A percentile compares a stretch with the other conserved stretches of the same genome.
phyloP scores from a whole-genome alignment of 2,888 invertebrate species.

The Siphlonurus alternatus region DNA sequence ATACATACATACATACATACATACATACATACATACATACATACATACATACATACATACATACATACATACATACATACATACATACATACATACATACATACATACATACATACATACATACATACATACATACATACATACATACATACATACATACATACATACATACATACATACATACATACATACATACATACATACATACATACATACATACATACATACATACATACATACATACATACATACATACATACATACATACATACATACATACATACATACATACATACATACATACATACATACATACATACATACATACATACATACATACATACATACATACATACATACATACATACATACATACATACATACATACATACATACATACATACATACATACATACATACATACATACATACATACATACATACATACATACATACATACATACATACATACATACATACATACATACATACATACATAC shows the following conservation, averaged over 20 bases:
- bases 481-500: neutral
- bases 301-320: neutral
- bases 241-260: neutral
- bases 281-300: neutral
- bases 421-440: neutral
- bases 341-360: neutral
- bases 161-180: neutral
- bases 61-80: neutral
- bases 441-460: neutral
- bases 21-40: neutral
- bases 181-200: neutral
- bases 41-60: neutral
- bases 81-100: neutral
- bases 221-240: neutral
- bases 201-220: neutral
- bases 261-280: neutral
- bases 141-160: neutral
- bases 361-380: neutral
- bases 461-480: neutral
- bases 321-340: neutral
- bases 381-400: neutral
- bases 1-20: neutral
- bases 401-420: neutral
- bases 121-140: neutral
- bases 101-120: neutral